These are phyloP conservation scores for Cotesia chilonis DNA, from an alignment of 1,140 invertebrate species.

Conservation along the genomic window DNA sequence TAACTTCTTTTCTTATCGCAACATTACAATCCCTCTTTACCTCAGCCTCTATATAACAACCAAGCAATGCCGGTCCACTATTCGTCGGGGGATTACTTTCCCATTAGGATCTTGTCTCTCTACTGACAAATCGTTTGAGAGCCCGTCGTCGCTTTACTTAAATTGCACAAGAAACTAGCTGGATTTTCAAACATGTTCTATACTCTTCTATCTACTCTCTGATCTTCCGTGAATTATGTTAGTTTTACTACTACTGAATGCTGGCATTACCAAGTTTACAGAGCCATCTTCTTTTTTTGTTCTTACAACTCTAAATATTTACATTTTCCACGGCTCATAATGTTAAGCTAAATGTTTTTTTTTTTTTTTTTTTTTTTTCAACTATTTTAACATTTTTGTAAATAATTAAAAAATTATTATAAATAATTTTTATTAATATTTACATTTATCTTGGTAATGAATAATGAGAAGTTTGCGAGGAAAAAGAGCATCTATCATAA, in stretches of 20 bases:
- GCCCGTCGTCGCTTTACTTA: slow-evolving; percentile 23
- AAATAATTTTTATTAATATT: too few relatives aligned
- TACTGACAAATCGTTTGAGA: slow-evolving; percentile 51
- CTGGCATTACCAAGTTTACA: neutral
- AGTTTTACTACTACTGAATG: slow-evolving; percentile 5
- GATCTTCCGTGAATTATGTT: slow-evolving; percentile 32
- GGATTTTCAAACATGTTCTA: neutral
- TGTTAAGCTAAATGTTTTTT: too few relatives aligned
- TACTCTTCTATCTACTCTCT: slow-evolving; percentile 22
- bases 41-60: neutral
- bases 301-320: neutral
- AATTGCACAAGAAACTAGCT: slow-evolving; percentile 14
- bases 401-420: too few relatives aligned
- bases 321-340: too few relatives aligned
- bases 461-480: too few relatives aligned
- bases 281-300: neutral
- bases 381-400: too few relatives aligned
- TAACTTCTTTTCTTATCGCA: slow-evolving; percentile 23
- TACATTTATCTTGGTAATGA: too few relatives aligned
- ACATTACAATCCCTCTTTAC: slow-evolving; percentile 19
- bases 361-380: too few relatives aligned
- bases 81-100: slow-evolving; percentile 43
- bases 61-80: slow-evolving; percentile 27
- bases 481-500: too few relatives aligned
- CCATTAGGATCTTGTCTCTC: slow-evolving; percentile 59